Percentiles rank a stretch among this genome's conserved stretches.
Conservation (phyloP, 2,888 invertebrate genomes). For the Pardosa pseudoannulata region DNA sequence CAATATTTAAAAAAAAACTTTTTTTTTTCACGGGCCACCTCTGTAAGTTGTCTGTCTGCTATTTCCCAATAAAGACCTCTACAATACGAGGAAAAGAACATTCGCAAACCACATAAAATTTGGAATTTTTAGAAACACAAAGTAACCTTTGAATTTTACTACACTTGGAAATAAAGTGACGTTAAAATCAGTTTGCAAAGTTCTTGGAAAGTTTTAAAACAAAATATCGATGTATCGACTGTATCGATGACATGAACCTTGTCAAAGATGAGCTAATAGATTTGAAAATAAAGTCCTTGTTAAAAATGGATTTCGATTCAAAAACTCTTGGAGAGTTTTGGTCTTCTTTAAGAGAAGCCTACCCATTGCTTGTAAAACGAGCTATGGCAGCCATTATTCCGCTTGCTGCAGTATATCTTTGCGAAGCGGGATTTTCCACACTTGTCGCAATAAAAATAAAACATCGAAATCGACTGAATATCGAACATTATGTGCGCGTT, state of each 20-base stretch:
- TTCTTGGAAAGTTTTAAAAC: too few species aligned
- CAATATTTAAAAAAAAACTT: too few species aligned
- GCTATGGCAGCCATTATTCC: constrained; percentile 28
- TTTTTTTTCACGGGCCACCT: too few species aligned
- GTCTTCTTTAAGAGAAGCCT: constrained; percentile 19
- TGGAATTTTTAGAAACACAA: too few species aligned
- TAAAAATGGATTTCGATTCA: constrained; percentile 31
- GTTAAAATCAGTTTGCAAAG: too few species aligned
- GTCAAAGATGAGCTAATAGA: constrained; percentile 40
- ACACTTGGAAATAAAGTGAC: too few species aligned
- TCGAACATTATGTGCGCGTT: constrained; percentile 47
- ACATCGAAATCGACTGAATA: constrained; percentile 50
- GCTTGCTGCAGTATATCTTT: constrained; percentile 30
- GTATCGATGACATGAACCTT: constrained; percentile 52
- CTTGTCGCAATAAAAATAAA: constrained; percentile 46
- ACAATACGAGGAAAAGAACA: too few species aligned
- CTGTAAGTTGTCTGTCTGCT: too few species aligned
- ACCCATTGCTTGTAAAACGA: constrained; percentile 32
- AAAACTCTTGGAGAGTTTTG: not conserved
- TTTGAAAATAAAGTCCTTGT: constrained; percentile 43
- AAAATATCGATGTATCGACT: too few species aligned
- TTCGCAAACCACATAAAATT: too few species aligned
- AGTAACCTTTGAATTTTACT: too few species aligned
- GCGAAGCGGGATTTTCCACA: constrained; percentile 41
- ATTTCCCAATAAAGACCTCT: too few species aligned